phyloP scores from a whole-genome alignment of 2,113 vertebrate species.

The Callipepla californica region DNA sequence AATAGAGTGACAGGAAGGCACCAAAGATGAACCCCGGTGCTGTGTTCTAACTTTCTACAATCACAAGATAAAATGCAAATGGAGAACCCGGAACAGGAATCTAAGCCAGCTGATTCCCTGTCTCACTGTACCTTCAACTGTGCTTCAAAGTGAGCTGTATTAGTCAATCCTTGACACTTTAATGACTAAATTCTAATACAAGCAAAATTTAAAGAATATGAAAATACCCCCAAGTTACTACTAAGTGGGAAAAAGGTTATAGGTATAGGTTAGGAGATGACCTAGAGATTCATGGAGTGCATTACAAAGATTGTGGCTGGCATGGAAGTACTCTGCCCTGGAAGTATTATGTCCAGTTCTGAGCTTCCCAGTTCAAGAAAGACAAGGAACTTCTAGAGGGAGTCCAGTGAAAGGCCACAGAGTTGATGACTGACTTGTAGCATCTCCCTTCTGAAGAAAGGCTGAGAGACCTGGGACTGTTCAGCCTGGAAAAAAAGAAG shows the following conservation, averaged over 20 bases:
- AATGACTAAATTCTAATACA: conserved; percentile 13
- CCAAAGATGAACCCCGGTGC: background rate
- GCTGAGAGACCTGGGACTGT: too few relatives aligned
- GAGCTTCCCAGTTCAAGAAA: too few relatives aligned
- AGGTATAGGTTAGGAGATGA: too few relatives aligned
- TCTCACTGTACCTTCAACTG: background rate
- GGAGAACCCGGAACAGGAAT: background rate
- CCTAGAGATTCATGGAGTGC: too few relatives aligned
- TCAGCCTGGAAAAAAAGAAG: too few relatives aligned
- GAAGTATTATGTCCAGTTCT: too few relatives aligned
- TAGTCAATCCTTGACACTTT: conserved; percentile 6
- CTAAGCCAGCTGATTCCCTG: background rate
- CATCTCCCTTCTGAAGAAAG: too few relatives aligned
- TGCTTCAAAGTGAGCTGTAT: background rate
- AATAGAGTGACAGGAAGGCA: background rate
- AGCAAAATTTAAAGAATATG: background rate
- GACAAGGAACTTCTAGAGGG: too few relatives aligned
- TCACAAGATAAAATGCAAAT: background rate
- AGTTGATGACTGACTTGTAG: too few relatives aligned
- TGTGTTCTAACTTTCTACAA: background rate
- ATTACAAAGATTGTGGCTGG: too few relatives aligned
- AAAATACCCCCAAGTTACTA: conserved; percentile 3
- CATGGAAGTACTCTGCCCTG: too few relatives aligned
- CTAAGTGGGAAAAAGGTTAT: background rate
- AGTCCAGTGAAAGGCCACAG: too few relatives aligned